Conservation (phyloP, 2,888 invertebrate species). For the Odontocerum albicorne region DNA sequence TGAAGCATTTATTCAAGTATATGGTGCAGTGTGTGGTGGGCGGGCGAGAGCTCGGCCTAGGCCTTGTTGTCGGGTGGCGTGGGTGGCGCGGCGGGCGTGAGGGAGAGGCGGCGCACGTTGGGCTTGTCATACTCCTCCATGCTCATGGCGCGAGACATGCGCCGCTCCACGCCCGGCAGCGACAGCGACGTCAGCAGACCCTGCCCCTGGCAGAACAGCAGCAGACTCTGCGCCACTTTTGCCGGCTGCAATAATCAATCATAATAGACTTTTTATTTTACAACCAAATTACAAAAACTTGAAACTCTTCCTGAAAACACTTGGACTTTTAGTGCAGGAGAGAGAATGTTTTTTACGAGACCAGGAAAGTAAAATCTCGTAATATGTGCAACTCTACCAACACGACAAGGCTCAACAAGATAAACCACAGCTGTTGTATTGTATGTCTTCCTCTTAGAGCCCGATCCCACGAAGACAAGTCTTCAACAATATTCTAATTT, state of each 20-base stretch:
- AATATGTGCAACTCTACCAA: too few relatives aligned
- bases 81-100: conserved; percentile 48
- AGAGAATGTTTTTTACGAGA: not conserved
- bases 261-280: not conserved
- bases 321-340: not conserved
- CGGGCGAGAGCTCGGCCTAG: conserved; percentile 17
- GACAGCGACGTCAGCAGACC: conserved; percentile 80
- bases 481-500: too few relatives aligned
- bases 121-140: conserved; percentile 85
- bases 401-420: too few relatives aligned
- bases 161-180: conserved; percentile 77
- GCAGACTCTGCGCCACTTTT: conserved; percentile 81
- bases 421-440: too few relatives aligned
- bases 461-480: too few relatives aligned
- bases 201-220: conserved; percentile 87
- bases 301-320: too few relatives aligned
- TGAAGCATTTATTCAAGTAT: not conserved
- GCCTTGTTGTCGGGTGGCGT: conserved; percentile 23
- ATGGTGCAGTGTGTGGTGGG: not conserved
- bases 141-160: conserved; percentile 69
- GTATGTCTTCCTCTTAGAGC: too few relatives aligned
- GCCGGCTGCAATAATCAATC: conserved; percentile 66
- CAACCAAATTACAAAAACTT: not conserved
- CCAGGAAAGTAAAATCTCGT: too few relatives aligned
- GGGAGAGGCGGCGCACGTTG: conserved; percentile 73